Evolutionary conservation across 2,888 invertebrate genomes (phyloP).

Genomic region (Silvanus unidentatus): DNA sequence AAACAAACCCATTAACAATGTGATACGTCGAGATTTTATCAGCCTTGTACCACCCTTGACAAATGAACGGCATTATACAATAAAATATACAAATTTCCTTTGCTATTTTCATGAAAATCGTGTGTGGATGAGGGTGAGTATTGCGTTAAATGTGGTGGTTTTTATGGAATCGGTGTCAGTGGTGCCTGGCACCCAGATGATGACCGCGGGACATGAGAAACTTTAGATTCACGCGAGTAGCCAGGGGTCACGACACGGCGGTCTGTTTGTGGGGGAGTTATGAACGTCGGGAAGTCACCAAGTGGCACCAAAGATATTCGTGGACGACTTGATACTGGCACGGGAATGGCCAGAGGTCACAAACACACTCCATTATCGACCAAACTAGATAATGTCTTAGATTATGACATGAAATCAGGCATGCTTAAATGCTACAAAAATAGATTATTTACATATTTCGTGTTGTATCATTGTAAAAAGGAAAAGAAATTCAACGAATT

Average conservation of each 20-base stretch:
- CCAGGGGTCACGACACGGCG: constrained; percentile 41
- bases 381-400: constrained; percentile 31
- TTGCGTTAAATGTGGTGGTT: too few species aligned
- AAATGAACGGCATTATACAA: too few species aligned
- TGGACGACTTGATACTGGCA: constrained; percentile 35
- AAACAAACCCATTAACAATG: too few species aligned
- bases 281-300: constrained; percentile 28
- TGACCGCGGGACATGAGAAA: constrained; percentile 28
- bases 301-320: constrained; percentile 29
- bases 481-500: too few species aligned
- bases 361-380: constrained; percentile 35
- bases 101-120: too few species aligned
- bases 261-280: constrained; percentile 14
- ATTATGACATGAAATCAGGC: constrained; percentile 9
- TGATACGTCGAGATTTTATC: too few species aligned
- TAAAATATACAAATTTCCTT: too few species aligned
- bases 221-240: constrained; percentile 42
- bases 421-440: too few species aligned
- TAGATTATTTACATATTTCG: too few species aligned
- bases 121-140: too few species aligned
- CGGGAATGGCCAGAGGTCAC: constrained; percentile 47
- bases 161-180: constrained; percentile 26
- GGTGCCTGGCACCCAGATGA: constrained; percentile 35
- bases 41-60: too few species aligned
- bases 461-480: too few species aligned